phyloP scores from a whole-genome alignment of 2,113 vertebrate genomes.

The Oceanodroma tethys region DNA sequence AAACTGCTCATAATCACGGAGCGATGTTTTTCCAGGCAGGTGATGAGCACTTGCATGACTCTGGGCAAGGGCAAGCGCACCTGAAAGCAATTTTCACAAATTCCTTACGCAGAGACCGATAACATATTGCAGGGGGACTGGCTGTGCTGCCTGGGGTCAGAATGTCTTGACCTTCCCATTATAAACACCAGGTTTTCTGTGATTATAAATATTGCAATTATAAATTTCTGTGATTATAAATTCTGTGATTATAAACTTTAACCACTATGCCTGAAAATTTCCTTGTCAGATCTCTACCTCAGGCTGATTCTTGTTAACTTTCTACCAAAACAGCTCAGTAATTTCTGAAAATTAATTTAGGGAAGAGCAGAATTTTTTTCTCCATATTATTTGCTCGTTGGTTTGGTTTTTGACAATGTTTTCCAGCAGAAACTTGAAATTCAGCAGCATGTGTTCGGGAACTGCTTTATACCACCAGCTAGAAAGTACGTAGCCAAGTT shows the following conservation, averaged over 20 bases:
- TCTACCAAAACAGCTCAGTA: background rate
- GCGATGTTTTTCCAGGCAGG: background rate
- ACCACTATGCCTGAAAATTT: background rate
- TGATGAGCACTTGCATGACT: background rate
- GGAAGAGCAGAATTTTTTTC: background rate
- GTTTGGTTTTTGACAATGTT: background rate
- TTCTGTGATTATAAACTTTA: background rate
- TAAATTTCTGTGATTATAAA: background rate
- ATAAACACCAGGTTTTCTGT: background rate
- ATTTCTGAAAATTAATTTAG: background rate
- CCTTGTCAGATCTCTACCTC: background rate
- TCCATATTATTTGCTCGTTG: background rate
- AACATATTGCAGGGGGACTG: background rate
- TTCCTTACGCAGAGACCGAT: rapidly evolving
- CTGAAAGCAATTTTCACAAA: background rate
- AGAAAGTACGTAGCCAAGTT: background rate
- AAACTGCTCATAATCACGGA: background rate
- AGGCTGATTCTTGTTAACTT: background rate
- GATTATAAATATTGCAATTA: background rate
- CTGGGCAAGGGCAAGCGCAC: background rate
- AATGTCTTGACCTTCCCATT: background rate
- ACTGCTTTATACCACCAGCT: background rate
- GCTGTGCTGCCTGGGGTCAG: background rate
- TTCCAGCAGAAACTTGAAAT: background rate
- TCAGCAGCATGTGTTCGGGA: background rate